phyloP scores from a whole-genome alignment of 2,888 invertebrate genomes.

The Catocala sponsa region DNA sequence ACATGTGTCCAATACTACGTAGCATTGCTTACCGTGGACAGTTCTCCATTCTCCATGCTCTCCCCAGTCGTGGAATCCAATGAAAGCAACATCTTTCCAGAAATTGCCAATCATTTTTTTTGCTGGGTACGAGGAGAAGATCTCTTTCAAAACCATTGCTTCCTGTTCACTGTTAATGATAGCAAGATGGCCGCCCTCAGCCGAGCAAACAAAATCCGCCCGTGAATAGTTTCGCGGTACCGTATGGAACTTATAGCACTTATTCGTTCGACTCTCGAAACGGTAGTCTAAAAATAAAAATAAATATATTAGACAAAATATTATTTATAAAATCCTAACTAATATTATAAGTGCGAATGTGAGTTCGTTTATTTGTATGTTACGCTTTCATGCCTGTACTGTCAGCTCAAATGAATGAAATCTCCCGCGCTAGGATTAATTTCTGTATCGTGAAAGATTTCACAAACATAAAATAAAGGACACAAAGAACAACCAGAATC shows the following conservation, averaged over 20 bases:
- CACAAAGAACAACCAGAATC: no score
- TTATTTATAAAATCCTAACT: no score
- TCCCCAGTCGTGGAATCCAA: slow-evolving; percentile 6
- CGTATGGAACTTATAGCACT: background rate
- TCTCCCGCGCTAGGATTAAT: no score
- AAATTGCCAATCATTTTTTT: slow-evolving; percentile 1
- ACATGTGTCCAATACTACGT: no score
- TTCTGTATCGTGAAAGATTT: no score
- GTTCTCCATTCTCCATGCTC: slow-evolving; percentile 8
- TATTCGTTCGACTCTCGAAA: background rate
- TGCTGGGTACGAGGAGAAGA: background rate
- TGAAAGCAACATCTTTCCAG: slow-evolving; percentile 2
- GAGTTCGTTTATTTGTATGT: no score
- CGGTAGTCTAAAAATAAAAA: background rate
- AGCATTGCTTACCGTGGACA: slow-evolving; percentile 1
- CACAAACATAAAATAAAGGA: no score
- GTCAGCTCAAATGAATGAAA: no score
- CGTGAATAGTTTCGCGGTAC: background rate
- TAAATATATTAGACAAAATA: no score
- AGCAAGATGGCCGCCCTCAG: slow-evolving; percentile 2
- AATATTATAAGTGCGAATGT: no score
- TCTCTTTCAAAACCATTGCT: background rate
- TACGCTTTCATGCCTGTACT: no score
- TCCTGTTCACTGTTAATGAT: background rate
- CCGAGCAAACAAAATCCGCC: background rate